Evolutionary conservation across 2,797 vertebrate genomes (phyloP).

Genomic region (Falco cherrug): DNA sequence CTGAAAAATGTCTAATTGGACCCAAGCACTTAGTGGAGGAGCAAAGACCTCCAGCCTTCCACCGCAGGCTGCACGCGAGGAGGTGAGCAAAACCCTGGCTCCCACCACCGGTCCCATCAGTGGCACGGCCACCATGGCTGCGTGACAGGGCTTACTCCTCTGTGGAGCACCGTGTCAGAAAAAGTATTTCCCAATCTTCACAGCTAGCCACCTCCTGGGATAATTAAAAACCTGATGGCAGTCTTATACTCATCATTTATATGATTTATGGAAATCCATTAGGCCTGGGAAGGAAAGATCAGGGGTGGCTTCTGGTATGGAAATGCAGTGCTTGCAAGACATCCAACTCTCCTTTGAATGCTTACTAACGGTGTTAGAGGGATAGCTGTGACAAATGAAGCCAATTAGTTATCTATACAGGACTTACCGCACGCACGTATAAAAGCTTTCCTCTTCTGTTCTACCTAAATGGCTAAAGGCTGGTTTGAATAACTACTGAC

Average conservation of each 20-base stretch:
- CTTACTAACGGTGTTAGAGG: neutral
- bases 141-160: neutral
- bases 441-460: neutral
- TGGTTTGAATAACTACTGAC: neutral
- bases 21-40: neutral
- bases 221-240: neutral
- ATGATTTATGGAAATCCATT: neutral
- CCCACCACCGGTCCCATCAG: neutral
- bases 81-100: rapidly evolving
- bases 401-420: neutral
- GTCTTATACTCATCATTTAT: neutral
- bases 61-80: rapidly evolving
- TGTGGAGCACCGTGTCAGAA: neutral
- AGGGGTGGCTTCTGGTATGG: neutral
- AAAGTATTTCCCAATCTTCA: neutral
- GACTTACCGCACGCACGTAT: neutral
- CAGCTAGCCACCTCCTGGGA: neutral
- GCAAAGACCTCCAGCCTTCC: neutral
- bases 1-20: neutral
- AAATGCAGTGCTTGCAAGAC: neutral
- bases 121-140: rapidly evolving
- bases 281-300: neutral
- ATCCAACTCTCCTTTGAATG: neutral
- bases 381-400: neutral
- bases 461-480: neutral